These are phyloP conservation scores for Petrocephalus schoutedeni DNA, from an alignment of 2,797 vertebrate genomes.

Conservation along the genomic window DNA sequence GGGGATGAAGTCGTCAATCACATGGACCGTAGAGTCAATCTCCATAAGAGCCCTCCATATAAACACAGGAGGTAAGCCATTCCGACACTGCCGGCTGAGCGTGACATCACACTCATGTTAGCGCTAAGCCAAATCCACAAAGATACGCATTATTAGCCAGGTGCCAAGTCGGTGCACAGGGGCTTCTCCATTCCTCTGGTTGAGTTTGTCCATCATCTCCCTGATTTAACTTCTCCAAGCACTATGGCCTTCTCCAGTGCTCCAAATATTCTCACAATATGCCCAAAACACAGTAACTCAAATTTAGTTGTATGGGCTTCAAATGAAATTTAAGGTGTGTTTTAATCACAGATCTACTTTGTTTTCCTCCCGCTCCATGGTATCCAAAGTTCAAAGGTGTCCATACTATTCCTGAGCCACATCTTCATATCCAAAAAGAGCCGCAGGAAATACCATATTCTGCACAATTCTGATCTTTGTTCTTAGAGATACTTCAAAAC, in stretches of 20 bases:
- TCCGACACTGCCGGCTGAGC: not conserved
- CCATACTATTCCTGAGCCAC: not conserved
- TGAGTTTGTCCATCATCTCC: not conserved
- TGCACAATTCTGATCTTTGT: not conserved
- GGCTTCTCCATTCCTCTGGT: not conserved
- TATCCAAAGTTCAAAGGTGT: not conserved
- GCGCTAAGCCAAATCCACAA: not conserved
- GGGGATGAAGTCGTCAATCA: not conserved
- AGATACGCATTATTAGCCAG: not conserved
- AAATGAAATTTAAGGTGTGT: not conserved
- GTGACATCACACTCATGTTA: not conserved
- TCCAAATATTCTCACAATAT: not conserved
- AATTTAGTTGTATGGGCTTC: not conserved
- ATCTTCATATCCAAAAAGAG: not conserved
- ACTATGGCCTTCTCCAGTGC: not conserved
- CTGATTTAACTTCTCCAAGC: not conserved
- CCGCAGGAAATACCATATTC: not conserved
- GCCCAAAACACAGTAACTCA: not conserved
- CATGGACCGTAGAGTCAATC: not conserved
- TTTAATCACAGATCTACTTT: not conserved
- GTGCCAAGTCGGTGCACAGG: not conserved
- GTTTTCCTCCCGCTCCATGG: not conserved
- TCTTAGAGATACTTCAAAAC: not conserved
- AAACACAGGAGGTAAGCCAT: not conserved
- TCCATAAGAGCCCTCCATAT: not conserved